Evolutionary conservation across 2,888 invertebrate genomes (phyloP).

Genomic region (Xestia xanthographa): DNA sequence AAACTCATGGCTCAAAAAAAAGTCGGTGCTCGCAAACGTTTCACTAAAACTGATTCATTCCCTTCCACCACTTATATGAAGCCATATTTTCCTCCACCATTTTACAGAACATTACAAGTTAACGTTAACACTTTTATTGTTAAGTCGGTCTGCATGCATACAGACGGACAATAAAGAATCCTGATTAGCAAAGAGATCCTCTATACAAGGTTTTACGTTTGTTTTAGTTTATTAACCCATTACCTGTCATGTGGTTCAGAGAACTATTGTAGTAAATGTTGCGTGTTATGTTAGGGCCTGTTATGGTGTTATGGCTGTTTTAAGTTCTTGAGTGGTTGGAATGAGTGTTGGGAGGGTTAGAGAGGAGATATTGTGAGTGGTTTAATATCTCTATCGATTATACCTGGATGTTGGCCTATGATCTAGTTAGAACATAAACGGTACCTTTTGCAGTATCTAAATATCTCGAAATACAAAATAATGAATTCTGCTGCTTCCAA

Average conservation of each 20-base stretch:
- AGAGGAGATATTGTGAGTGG: slow-evolving; percentile 1
- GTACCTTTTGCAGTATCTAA: not conserved
- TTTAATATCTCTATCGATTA: not conserved
- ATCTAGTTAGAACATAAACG: not conserved
- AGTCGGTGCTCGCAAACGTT: not conserved
- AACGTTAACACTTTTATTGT: slow-evolving; percentile 45
- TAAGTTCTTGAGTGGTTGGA: slow-evolving; percentile 3
- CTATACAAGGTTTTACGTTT: slow-evolving; percentile 71
- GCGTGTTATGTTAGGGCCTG: slow-evolving; percentile 26
- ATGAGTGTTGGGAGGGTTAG: slow-evolving; percentile 3
- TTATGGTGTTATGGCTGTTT: slow-evolving; percentile 39
- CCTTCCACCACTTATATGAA: not conserved
- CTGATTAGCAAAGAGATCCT: slow-evolving; percentile 60
- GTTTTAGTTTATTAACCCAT: slow-evolving; percentile 76
- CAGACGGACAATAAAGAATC: slow-evolving; percentile 66
- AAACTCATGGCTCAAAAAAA: not conserved
- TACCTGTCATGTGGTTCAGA: slow-evolving; percentile 54
- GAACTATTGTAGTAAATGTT: slow-evolving; percentile 53
- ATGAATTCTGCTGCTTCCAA: not conserved
- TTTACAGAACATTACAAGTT: slow-evolving; percentile 5
- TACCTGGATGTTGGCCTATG: not conserved
- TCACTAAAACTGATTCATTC: slow-evolving; percentile 13
- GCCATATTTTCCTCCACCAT: not conserved
- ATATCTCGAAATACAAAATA: not conserved
- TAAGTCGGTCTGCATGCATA: slow-evolving; percentile 41